These are phyloP conservation scores for Helarctos malayanus DNA, from an alignment of 2,797 vertebrate genomes.

Conservation along the genomic window DNA sequence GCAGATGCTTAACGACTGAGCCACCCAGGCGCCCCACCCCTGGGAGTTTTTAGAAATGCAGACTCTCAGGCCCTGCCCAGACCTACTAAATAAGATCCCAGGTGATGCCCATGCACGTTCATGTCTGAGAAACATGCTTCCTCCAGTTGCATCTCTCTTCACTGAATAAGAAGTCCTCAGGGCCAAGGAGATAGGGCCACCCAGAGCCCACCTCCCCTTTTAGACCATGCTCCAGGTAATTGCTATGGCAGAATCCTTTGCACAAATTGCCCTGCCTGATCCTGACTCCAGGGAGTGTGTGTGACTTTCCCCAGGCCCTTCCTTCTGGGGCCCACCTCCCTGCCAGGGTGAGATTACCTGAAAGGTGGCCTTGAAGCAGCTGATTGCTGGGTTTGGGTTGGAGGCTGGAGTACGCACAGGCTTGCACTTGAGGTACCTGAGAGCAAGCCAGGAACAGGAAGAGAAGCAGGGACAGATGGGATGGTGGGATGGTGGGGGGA, in stretches of 20 bases:
- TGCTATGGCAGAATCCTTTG: neutral
- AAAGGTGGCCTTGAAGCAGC: neutral
- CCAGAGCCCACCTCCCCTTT: neutral
- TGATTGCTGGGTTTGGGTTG: neutral
- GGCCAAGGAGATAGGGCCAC: neutral
- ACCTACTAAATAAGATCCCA: neutral
- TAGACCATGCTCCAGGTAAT: neutral
- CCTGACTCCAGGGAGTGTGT: neutral
- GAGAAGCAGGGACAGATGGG: no score
- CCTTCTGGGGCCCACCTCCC: neutral
- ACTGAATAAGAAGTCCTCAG: neutral
- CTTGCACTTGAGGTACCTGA: neutral
- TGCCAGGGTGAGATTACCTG: neutral
- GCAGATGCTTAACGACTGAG: no score
- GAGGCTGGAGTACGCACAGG: neutral
- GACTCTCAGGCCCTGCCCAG: neutral
- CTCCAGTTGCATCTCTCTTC: neutral
- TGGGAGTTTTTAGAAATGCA: neutral
- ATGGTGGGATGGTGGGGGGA: no score
- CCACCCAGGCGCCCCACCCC: no score
- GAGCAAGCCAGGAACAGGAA: neutral
- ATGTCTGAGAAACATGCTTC: neutral
- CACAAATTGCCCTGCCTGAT: neutral
- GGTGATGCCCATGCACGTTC: neutral
- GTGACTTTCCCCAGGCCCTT: neutral